Percentiles rank a stretch among this genome's conserved stretches.
phyloP scores from a whole-genome alignment of 1,140 invertebrate genomes.

The Drosophila subpulchrella region DNA sequence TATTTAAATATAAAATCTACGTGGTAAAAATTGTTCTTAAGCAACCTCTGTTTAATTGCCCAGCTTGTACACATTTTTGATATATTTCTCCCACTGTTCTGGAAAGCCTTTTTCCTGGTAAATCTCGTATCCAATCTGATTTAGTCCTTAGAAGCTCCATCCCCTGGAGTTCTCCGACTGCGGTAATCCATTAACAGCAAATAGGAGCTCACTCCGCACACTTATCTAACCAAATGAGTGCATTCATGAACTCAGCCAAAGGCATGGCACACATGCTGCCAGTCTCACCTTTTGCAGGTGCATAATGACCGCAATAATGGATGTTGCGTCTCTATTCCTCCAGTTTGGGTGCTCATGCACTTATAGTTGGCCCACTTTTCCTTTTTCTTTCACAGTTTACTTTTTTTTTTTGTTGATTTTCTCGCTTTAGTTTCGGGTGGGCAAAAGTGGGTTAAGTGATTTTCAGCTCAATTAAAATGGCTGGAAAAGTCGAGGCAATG shows the following conservation, averaged over 20 bases:
- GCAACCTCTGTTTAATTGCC: background rate
- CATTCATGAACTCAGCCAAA: constrained; percentile 4
- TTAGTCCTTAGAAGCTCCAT: constrained; percentile 1
- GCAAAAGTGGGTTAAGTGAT: constrained; percentile 71
- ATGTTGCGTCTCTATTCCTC: constrained; percentile 10
- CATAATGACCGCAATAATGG: constrained; percentile 56
- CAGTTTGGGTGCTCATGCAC: constrained; percentile 13
- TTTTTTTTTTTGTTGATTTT: constrained; percentile 1
- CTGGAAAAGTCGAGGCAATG: constrained; percentile 27
- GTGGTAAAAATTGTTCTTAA: background rate
- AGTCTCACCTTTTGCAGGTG: constrained; percentile 2
- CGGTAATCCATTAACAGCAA: constrained; percentile 8
- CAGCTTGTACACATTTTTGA: background rate
- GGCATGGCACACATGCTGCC: constrained; percentile 15
- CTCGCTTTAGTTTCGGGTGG: background rate
- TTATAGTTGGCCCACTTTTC: constrained; percentile 3
- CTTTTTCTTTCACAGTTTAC: no score
- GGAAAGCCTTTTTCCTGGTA: no score
- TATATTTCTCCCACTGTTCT: background rate
- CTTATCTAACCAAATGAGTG: constrained; percentile 29
- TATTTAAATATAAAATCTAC: background rate
- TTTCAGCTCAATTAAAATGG: constrained; percentile 78
- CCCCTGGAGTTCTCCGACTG: background rate
- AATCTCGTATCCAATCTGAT: background rate
- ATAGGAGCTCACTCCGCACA: background rate